Base-by-base conservation (phyloP, 1,140 invertebrate genomes). In the Zeugodacus cucurbitae region DNA sequence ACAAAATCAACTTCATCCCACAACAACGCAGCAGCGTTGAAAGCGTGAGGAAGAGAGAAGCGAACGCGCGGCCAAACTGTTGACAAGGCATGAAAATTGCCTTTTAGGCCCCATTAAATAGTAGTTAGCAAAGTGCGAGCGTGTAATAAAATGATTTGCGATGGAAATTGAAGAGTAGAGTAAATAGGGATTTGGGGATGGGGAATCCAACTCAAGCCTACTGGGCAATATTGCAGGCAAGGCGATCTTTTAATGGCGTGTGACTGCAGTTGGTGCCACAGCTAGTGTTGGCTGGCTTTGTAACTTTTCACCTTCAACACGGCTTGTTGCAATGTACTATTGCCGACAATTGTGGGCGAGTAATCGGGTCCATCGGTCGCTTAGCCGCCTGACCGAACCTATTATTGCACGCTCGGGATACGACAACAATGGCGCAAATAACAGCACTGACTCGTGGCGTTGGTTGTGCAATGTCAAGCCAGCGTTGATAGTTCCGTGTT, bases 71-170 rank as follows among this genome's bases (percentile, higher is more conserved):
- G 10, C 10, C 32, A 70, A 34, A 29, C 64, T 34, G 70, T 48
- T 82, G 62, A 78, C 87, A 88, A 88, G 87, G 70, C 70, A 88
- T 88, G 41, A 57, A 88, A 88, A 78, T 88, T 88, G 67, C 44
- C 87, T 78, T 78, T 14, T 20, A 88, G 54, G n/a, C 41, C 14
- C 70, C 87, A 88, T 88, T 88, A 78, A 88, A 78, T 22, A 64
- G 48, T 37, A 74, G 87, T 88, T 88, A 88, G 87, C 82, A 88
- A 58, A 32, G 29, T 59, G 57, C 85, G 34, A 57, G 37, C 41
- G 22, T n/a, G 8, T 67, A 67, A 87, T 70, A 70, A 87, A 59
- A 44, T 87, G 87, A 37, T 64, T 87, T 67, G 32, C 57, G 3
- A 74, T 74, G 70, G 64, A 3, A 10, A n/a, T 44, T 26, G 8